A percentile compares a stretch with the other conserved stretches of the same genome.
Evolutionary conservation across 2,888 invertebrate species (phyloP).

Genomic region (Allophyes oxyacanthae): DNA sequence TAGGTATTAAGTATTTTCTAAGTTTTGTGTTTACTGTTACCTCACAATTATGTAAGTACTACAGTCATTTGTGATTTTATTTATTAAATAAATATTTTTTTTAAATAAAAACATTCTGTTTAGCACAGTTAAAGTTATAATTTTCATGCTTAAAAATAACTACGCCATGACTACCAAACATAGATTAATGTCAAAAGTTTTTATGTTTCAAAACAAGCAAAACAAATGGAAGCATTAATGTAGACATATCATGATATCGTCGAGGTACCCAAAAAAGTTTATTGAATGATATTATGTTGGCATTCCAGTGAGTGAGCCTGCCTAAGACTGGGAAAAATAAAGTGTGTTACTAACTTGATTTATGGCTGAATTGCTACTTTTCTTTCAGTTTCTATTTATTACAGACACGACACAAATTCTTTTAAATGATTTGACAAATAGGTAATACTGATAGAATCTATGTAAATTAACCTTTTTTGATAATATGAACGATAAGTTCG

Average conservation of each 20-base stretch:
- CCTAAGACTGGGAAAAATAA: constrained; percentile 29
- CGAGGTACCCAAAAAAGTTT: constrained; percentile 18
- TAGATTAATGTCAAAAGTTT: background rate
- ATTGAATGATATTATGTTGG: constrained; percentile 17
- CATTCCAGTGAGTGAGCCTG: constrained; percentile 20
- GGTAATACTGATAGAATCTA: no score
- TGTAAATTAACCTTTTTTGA: no score
- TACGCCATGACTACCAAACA: no score
- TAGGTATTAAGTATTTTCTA: no score
- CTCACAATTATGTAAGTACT: no score
- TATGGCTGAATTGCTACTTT: constrained; percentile 32
- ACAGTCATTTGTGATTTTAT: no score
- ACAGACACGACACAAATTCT: constrained; percentile 12
- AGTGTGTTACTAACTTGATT: constrained; percentile 43
- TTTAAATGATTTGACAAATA: constrained; percentile 7
- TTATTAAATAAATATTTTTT: no score
- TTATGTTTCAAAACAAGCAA: background rate
- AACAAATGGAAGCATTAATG: constrained; percentile 2
- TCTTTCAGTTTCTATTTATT: constrained; percentile 22
- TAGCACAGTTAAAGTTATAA: no score
- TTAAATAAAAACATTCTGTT: no score
- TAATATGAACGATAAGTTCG: no score
- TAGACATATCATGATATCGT: constrained; percentile 13
- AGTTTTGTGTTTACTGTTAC: no score
- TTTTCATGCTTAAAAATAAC: no score